These are phyloP conservation scores for Sinosuthora webbiana DNA, from an alignment of 2,113 vertebrate genomes.

Conservation along the genomic window DNA sequence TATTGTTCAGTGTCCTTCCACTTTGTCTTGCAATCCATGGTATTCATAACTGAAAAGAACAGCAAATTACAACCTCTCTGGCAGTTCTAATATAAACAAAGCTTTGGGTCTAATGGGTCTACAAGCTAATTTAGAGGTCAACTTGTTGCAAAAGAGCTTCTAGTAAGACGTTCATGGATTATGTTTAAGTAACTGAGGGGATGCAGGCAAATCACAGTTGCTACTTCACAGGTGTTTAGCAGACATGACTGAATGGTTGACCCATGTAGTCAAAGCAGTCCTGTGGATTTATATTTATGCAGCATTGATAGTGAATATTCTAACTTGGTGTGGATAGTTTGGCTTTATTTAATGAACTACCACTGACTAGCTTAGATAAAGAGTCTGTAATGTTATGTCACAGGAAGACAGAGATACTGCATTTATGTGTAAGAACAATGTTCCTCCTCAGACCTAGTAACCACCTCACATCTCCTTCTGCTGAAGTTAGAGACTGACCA, in stretches of 20 bases:
- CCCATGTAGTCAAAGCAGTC: neutral
- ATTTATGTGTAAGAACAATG: neutral
- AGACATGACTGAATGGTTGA: neutral
- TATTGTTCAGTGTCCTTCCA: neutral
- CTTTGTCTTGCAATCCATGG: neutral
- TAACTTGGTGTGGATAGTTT: neutral
- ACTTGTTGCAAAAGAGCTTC: neutral
- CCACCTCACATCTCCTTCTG: neutral
- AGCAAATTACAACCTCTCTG: neutral
- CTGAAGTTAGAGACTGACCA: neutral
- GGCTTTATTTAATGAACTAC: neutral
- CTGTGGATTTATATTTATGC: neutral
- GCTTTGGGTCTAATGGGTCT: neutral
- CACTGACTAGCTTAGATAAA: neutral
- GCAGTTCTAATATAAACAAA: neutral
- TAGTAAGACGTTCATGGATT: neutral
- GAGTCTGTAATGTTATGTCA: neutral
- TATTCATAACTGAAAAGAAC: conserved; percentile 8
- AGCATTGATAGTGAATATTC: neutral
- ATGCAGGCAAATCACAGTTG: neutral
- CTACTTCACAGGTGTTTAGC: neutral
- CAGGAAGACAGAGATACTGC: neutral
- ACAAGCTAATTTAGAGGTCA: neutral
- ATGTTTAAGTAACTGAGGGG: neutral
- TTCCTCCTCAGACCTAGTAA: neutral